These are phyloP conservation scores for Malurus cyaneus DNA, from an alignment of 2,113 vertebrate genomes.

Conservation along the genomic window DNA sequence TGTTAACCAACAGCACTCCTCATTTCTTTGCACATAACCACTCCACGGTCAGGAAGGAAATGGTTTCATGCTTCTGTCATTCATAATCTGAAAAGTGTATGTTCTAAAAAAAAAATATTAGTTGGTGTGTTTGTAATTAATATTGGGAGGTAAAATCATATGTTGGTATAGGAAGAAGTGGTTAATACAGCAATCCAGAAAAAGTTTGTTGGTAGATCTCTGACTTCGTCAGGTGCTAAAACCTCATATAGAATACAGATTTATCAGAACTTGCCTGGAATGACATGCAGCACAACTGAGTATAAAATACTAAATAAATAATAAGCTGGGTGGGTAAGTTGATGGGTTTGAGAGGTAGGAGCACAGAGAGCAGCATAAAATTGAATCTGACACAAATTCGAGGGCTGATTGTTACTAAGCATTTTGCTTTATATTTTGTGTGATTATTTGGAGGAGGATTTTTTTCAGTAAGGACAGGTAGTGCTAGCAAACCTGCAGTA, in stretches of 20 bases:
- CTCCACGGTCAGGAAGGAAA: conserved; percentile 37
- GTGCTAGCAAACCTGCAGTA: conserved; percentile 22
- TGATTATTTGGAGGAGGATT: neutral
- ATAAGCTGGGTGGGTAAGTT: conserved; percentile 12
- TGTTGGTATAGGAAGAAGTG: neutral
- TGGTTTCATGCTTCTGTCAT: conserved; percentile 59
- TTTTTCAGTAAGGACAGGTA: conserved; percentile 3
- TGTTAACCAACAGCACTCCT: conserved; percentile 63
- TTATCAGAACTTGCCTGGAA: neutral
- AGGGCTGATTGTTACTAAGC: neutral
- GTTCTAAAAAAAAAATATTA: neutral
- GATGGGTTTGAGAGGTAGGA: conserved; percentile 24
- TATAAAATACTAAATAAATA: conserved; percentile 41
- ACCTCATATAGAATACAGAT: neutral
- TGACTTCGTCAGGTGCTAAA: neutral
- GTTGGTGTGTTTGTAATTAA: conserved; percentile 7
- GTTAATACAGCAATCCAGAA: neutral
- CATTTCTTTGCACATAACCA: conserved; percentile 60
- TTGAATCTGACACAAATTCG: conserved; percentile 15
- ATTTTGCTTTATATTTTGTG: neutral
- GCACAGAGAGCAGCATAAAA: neutral
- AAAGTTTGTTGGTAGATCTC: neutral
- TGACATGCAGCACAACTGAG: neutral
- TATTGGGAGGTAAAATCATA: neutral
- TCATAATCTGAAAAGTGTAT: conserved; percentile 55